Percentiles rank a stretch among this genome's conserved stretches.
phyloP scores from a whole-genome alignment of 2,113 vertebrate species.

The Ceratotherium simum region DNA sequence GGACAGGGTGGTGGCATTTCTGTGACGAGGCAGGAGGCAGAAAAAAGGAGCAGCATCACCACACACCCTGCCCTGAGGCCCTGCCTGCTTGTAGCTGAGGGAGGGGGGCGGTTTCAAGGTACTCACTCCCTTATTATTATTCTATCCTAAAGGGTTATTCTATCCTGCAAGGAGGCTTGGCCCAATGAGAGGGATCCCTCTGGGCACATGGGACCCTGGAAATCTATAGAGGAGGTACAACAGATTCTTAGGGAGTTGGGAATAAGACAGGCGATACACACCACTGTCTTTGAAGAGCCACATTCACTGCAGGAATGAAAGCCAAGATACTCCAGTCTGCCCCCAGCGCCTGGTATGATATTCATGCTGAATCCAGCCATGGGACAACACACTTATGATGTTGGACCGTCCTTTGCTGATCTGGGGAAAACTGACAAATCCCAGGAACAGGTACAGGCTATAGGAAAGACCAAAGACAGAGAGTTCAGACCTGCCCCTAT shows the following conservation, averaged over 20 bases:
- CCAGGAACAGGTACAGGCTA: neutral
- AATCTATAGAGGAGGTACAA: too few relatives aligned
- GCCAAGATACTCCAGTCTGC: too few relatives aligned
- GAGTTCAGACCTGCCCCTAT: neutral
- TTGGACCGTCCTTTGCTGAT: neutral
- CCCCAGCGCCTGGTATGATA: neutral
- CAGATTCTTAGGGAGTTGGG: too few relatives aligned
- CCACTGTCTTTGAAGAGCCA: too few relatives aligned
- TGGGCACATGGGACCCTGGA: neutral
- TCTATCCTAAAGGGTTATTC: neutral
- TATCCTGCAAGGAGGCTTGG: neutral
- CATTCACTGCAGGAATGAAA: too few relatives aligned
- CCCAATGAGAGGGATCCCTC: neutral
- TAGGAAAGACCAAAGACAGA: neutral
- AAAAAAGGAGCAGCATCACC: neutral
- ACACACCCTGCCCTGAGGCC: neutral
- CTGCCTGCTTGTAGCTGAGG: fast-evolving
- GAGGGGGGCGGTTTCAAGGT: neutral
- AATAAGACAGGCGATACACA: too few relatives aligned
- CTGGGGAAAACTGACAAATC: neutral
- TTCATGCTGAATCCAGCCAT: neutral
- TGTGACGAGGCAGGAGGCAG: neutral
- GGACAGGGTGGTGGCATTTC: too few relatives aligned
- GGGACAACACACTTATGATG: neutral
- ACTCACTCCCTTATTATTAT: neutral